Evolutionary conservation across 2,797 vertebrate species (phyloP).

Genomic region (Sparus aurata): DNA sequence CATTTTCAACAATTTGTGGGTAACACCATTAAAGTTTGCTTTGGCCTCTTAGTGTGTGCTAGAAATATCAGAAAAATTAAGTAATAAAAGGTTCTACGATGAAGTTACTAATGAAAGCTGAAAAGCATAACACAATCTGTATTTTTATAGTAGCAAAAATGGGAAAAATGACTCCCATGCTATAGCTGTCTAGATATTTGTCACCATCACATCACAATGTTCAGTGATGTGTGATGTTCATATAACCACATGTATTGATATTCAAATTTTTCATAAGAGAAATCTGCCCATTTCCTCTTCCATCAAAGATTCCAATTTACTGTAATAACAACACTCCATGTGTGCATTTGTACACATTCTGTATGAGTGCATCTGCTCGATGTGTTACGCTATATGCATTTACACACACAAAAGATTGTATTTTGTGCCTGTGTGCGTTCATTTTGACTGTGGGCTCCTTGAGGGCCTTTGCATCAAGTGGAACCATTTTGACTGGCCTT

Average conservation of each 20-base stretch:
- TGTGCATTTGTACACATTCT: neutral
- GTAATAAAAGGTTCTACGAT: neutral
- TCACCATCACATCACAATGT: neutral
- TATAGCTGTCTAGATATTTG: neutral
- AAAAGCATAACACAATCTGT: conserved; percentile 18
- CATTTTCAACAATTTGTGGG: neutral
- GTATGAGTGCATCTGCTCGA: neutral
- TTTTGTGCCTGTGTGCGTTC: conserved; percentile 26
- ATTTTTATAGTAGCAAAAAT: neutral
- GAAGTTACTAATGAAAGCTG: conserved; percentile 25
- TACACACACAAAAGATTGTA: conserved; percentile 15
- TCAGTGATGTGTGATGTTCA: neutral
- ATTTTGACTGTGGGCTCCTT: conserved; percentile 60
- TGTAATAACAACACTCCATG: neutral
- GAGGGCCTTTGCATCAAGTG: conserved; percentile 64
- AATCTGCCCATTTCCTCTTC: no score
- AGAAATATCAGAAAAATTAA: neutral
- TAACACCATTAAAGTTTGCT: conserved; percentile 9
- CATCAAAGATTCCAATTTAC: neutral
- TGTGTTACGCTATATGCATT: neutral
- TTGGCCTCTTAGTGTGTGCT: neutral
- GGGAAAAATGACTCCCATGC: neutral
- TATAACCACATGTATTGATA: neutral
- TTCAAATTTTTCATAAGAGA: conserved; percentile 5
- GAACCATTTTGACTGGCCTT: conserved; percentile 70